Conservation (phyloP, 2,888 invertebrate species). For the Cephonodes hylas region DNA sequence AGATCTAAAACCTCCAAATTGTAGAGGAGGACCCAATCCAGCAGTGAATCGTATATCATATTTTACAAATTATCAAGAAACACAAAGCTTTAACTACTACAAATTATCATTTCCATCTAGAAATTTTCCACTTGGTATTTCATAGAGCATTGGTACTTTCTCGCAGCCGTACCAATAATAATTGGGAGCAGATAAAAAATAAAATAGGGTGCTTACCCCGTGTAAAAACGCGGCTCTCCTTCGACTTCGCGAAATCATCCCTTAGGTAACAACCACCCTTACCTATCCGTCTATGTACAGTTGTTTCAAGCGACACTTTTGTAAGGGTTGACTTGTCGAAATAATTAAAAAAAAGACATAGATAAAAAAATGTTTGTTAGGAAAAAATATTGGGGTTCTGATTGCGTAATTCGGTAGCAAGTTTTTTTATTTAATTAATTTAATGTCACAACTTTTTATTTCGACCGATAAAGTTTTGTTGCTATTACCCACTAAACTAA, state of each 20-base stretch:
- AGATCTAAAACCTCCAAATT: too few relatives aligned
- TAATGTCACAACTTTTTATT: too few relatives aligned
- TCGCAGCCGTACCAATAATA: constrained; percentile 45
- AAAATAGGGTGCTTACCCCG: constrained; percentile 70
- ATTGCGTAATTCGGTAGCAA: too few relatives aligned
- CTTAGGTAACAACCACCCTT: constrained; percentile 42
- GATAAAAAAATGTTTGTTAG: neutral
- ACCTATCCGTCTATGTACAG: constrained; percentile 12
- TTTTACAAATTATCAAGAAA: too few relatives aligned
- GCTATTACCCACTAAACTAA: too few relatives aligned
- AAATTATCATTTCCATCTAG: neutral
- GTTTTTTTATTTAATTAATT: too few relatives aligned
- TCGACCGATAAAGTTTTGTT: too few relatives aligned
- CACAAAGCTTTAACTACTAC: too few relatives aligned
- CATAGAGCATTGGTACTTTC: constrained; percentile 34
- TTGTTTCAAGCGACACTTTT: neutral
- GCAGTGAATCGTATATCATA: too few relatives aligned
- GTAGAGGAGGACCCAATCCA: too few relatives aligned
- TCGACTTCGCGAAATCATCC: constrained; percentile 54
- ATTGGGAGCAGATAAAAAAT: constrained; percentile 66
- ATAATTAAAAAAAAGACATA: neutral
- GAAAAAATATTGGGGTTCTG: too few relatives aligned
- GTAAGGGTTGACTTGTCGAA: neutral
- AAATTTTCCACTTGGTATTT: neutral
- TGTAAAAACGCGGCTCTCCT: constrained; percentile 62